These are phyloP conservation scores for Dinocampus coccinellae DNA, from an alignment of 2,888 invertebrate species.

Conservation along the genomic window DNA sequence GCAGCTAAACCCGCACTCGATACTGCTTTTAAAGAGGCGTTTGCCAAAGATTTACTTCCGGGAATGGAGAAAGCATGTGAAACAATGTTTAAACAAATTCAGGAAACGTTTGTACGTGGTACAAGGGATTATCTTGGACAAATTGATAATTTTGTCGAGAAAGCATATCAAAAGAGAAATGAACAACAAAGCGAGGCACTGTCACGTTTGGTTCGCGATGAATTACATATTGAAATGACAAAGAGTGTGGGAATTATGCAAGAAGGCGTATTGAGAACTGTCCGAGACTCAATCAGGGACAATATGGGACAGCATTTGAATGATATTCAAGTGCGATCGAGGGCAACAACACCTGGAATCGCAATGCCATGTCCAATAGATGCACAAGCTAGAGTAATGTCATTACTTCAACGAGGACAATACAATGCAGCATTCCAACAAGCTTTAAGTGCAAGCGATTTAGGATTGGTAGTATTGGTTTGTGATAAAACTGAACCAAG, in stretches of 20 bases:
- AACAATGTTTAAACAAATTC: slow-evolving; percentile 90
- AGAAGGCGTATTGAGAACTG: slow-evolving; percentile 58
- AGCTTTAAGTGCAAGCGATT: slow-evolving; percentile 90
- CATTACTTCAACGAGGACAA: slow-evolving; percentile 74
- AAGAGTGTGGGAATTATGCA: slow-evolving; percentile 58
- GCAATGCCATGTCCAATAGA: slow-evolving; percentile 68
- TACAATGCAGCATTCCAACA: slow-evolving; percentile 91
- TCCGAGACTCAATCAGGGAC: slow-evolving; percentile 63
- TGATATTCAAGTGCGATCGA: slow-evolving; percentile 71
- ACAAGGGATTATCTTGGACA: slow-evolving; percentile 83
- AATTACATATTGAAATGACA: slow-evolving; percentile 60
- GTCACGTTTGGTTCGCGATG: slow-evolving; percentile 57
- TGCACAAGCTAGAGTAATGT: slow-evolving; percentile 60
- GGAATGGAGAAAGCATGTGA: slow-evolving; percentile 89
- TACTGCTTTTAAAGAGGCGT: slow-evolving; percentile 82
- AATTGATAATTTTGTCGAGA: slow-evolving; percentile 70
- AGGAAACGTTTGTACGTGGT: slow-evolving; percentile 88
- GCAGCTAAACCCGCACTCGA: slow-evolving; percentile 83
- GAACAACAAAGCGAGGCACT: slow-evolving; percentile 60
- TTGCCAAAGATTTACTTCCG: slow-evolving; percentile 83
- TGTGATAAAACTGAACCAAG: slow-evolving; percentile 88
- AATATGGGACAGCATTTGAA: slow-evolving; percentile 64
- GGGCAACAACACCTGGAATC: slow-evolving; percentile 82
- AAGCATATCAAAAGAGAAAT: slow-evolving; percentile 67
- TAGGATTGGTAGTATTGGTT: slow-evolving; percentile 86